phyloP scores from a whole-genome alignment of 2,888 invertebrate genomes.

The Protonemura montana region DNA sequence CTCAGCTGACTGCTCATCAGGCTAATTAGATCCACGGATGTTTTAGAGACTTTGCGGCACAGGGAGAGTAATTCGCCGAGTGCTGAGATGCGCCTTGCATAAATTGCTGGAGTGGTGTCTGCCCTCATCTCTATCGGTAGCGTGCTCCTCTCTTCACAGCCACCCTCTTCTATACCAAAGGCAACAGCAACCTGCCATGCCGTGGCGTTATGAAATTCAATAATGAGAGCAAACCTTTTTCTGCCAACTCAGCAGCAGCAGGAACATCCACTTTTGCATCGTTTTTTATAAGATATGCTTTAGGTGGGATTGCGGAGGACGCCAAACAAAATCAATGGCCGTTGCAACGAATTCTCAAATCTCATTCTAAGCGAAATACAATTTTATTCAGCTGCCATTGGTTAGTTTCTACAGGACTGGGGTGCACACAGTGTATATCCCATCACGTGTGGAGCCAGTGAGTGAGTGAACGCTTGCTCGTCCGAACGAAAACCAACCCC shows the following conservation, averaged over 20 bases:
- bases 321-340: neutral
- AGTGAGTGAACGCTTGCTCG: neutral
- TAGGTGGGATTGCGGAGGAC: neutral
- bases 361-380: neutral
- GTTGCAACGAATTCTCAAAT: neutral
- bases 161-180: neutral
- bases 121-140: neutral
- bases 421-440: neutral
- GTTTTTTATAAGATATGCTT: neutral
- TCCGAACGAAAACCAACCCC: neutral
- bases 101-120: neutral
- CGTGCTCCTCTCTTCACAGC: neutral
- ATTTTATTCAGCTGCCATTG: neutral
- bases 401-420: neutral
- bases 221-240: neutral
- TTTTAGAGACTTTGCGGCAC: constrained; percentile 4
- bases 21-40: neutral
- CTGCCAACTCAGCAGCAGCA: neutral
- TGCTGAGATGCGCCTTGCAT: neutral
- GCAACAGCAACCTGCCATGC: neutral
- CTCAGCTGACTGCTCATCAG: neutral
- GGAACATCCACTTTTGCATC: neutral
- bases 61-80: neutral
- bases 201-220: neutral
- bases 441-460: neutral